Evolutionary conservation across 1,140 invertebrate species (phyloP).

Genomic region (Anoplolepis gracilipes): DNA sequence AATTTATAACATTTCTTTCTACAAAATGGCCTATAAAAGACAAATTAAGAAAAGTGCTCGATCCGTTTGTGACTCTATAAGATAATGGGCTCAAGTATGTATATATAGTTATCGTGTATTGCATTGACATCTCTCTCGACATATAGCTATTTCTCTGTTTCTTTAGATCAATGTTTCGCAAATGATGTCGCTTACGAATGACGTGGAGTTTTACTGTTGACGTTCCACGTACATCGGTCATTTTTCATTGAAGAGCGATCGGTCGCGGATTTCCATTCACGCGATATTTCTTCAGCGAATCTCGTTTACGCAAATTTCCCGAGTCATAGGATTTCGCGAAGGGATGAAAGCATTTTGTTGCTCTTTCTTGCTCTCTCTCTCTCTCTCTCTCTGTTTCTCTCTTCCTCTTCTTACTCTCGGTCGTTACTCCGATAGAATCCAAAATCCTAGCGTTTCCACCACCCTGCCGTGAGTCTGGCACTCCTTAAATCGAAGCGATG

Average conservation of each 20-base stretch:
- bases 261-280: slow-evolving; percentile 55
- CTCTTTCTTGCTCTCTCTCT: not conserved
- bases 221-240: not conserved
- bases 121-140: slow-evolving; percentile 28
- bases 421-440: slow-evolving; percentile 68
- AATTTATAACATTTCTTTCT: slow-evolving; percentile 49
- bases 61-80: slow-evolving; percentile 50
- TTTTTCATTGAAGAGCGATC: slow-evolving; percentile 45
- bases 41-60: slow-evolving; percentile 21
- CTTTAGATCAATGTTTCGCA: slow-evolving; percentile 45
- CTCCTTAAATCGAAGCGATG: slow-evolving; percentile 78
- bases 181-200: slow-evolving; percentile 43
- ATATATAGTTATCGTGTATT: not conserved
- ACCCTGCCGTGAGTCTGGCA: slow-evolving; percentile 63
- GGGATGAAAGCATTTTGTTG: slow-evolving; percentile 65
- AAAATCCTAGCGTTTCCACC: slow-evolving; percentile 70
- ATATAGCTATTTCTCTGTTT: slow-evolving; percentile 18
- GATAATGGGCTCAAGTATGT: slow-evolving; percentile 32
- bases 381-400: not conserved
- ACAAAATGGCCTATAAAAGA: slow-evolving; percentile 32
- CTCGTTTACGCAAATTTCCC: slow-evolving; percentile 1
- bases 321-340: slow-evolving; percentile 38
- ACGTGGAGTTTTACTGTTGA: slow-evolving; percentile 33
- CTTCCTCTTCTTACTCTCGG: not conserved
- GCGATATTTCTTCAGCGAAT: slow-evolving; percentile 41